These are phyloP conservation scores for Eurystomus glaucurus DNA, from an alignment of 2,797 vertebrate genomes.

Conservation along the genomic window DNA sequence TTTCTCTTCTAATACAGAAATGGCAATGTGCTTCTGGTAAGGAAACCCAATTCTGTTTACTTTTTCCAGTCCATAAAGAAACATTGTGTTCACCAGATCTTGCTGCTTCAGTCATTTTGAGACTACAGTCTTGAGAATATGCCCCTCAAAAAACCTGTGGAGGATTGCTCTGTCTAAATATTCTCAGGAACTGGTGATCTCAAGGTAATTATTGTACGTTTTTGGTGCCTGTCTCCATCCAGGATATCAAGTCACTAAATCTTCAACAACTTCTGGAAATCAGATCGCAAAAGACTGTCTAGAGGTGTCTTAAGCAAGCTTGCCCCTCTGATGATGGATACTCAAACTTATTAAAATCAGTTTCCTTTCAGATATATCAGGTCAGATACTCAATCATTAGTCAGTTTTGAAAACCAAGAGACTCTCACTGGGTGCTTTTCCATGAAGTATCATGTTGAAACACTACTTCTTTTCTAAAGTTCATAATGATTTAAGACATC, in stretches of 20 bases:
- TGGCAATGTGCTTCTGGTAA: constrained; percentile 78
- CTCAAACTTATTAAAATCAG: neutral
- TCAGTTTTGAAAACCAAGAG: neutral
- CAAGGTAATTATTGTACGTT: neutral
- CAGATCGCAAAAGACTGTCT: neutral
- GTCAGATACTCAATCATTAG: neutral
- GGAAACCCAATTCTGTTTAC: constrained; percentile 70
- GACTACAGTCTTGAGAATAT: neutral
- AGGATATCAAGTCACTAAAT: neutral
- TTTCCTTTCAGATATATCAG: neutral
- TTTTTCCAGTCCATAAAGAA: constrained; percentile 59
- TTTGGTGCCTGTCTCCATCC: neutral
- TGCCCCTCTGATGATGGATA: neutral
- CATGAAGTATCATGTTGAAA: neutral
- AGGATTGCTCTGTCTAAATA: constrained; percentile 14
- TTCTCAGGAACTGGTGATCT: neutral
- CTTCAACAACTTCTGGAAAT: constrained; percentile 16
- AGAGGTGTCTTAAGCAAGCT: neutral
- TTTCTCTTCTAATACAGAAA: constrained; percentile 79
- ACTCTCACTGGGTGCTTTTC: neutral
- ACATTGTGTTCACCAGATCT: constrained; percentile 46
- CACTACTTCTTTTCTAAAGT: neutral
- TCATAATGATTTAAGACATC: neutral
- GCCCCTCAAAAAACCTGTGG: neutral
- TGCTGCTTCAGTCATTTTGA: constrained; percentile 6